Conservation (phyloP, 2,797 vertebrate genomes). For the Novumbra hubbsi region DNA sequence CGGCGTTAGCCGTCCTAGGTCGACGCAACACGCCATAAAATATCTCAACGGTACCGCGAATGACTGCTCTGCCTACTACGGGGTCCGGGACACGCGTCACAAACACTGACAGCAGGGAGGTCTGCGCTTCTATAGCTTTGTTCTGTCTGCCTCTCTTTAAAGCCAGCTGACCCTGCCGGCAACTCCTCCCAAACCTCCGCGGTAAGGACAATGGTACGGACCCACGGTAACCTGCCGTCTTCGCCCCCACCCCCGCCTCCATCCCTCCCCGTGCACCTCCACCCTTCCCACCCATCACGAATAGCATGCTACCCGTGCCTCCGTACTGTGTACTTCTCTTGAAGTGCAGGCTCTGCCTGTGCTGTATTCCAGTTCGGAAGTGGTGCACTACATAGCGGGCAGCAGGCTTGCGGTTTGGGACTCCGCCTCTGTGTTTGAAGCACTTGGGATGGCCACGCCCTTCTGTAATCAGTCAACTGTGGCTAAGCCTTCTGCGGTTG, state of each 20-base stretch:
- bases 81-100: no score
- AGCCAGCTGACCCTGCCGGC: slow-evolving; percentile 96
- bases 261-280: slow-evolving; percentile 51
- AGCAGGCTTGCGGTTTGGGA: no score
- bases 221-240: slow-evolving; percentile 71
- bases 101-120: slow-evolving; percentile 25
- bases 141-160: slow-evolving; percentile 99
- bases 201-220: slow-evolving; percentile 93
- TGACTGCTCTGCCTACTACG: no score
- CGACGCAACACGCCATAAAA: no score
- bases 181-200: slow-evolving; percentile 90
- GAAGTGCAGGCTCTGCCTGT: background rate
- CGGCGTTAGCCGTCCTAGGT: no score
- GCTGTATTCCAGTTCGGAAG: no score
- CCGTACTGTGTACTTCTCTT: background rate
- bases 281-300: slow-evolving; percentile 43
- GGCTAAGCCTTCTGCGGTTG: slow-evolving; percentile 40
- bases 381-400: no score
- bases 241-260: slow-evolving; percentile 41
- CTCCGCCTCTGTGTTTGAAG: slow-evolving; percentile 10
- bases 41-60: no score
- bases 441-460: background rate
- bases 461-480: slow-evolving; percentile 33
- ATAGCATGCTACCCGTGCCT: slow-evolving; percentile 55
- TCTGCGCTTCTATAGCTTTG: slow-evolving; percentile 89